A percentile compares a stretch with the other conserved stretches of the same genome.
Evolutionary conservation across 2,113 vertebrate genomes (phyloP).

Genomic region (Onychostoma macrolepis): DNA sequence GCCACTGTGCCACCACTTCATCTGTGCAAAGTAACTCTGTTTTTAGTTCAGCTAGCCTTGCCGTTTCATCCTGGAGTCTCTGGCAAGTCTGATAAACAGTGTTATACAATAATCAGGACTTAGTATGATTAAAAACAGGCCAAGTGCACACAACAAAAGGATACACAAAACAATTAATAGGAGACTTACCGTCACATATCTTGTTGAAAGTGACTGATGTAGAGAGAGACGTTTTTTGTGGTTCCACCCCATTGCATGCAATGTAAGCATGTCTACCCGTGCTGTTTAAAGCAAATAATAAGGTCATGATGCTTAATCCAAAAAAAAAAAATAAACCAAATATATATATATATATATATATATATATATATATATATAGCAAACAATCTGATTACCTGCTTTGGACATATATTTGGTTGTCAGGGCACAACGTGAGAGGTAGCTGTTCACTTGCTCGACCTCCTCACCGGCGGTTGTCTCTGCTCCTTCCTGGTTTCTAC

Average conservation of each 20-base stretch:
- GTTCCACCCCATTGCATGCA: not conserved
- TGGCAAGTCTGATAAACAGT: not conserved
- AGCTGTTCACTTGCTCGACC: too few relatives aligned
- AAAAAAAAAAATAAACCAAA: too few relatives aligned
- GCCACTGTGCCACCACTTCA: constrained; percentile 7
- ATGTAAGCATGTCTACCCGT: not conserved
- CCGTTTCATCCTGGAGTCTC: not conserved
- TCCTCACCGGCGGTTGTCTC: too few relatives aligned
- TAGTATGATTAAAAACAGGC: not conserved
- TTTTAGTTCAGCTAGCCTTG: constrained; percentile 8
- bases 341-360: too few relatives aligned
- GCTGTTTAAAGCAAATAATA: not conserved
- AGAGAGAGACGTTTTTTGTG: not conserved
- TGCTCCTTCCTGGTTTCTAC: too few relatives aligned
- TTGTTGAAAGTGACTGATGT: constrained; percentile 1
- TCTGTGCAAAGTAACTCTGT: not conserved
- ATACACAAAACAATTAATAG: not conserved
- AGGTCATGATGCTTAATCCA: not conserved
- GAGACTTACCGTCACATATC: not conserved
- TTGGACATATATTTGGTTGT: too few relatives aligned
- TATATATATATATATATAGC: too few relatives aligned
- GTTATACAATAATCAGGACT: constrained; percentile 15
- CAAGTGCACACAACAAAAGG: not conserved
- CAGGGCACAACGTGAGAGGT: too few relatives aligned
- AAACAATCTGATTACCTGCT: too few relatives aligned